Base-by-base conservation (phyloP, 2,888 invertebrate genomes). In the Rutpela maculata region DNA sequence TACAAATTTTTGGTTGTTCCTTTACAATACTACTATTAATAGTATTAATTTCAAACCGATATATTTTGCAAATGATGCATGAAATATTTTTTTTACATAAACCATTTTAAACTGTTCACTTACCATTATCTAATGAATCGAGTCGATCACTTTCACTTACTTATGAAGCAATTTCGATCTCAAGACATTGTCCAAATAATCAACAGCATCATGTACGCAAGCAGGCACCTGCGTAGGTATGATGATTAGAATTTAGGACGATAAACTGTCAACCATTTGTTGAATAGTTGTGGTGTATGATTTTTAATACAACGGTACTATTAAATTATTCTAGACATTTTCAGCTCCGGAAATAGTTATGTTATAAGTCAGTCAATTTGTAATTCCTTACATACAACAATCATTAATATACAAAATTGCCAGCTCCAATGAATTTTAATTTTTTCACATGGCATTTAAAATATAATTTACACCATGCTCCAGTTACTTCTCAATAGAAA, bases 361-460 rank as follows among this genome's bases (percentile, higher is more conserved):
- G n/a, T 50, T 15, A 2, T 50, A 43, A 43, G 50, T 50, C 50
- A 50, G 50, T 1, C 50, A 50, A 50, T 50, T 35, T 50, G n/a
- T 50, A 15, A 50, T 50, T 50, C 50, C 17, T 50, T n/a, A 50
- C 50, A 50, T 15, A n/a, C n/a, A n/a, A n/a, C 50, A 50, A 50
- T 50, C n/a, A n/a, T 50, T 50, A 43, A 50, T 50, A 50, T 50
- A 50, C 4, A 50, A 50, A n/a, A 50, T 15, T 50, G 50, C n/a
- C 50, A 10, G 31, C 26, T 31, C n/a, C 62, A 62, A 31, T 62
- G 35, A 62, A 62, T 35, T 62, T 26, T 26, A 55, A 31, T 56
- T 60, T 6, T 50, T 70, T 71, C n/a, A 67, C 77, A 59, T 9
- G n/a, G 7, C 17, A 59, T 59, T 59, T 59, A 19, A 22, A 59